Base-by-base conservation (phyloP, 2,888 invertebrate species). In the Protodeltote pygarga region DNA sequence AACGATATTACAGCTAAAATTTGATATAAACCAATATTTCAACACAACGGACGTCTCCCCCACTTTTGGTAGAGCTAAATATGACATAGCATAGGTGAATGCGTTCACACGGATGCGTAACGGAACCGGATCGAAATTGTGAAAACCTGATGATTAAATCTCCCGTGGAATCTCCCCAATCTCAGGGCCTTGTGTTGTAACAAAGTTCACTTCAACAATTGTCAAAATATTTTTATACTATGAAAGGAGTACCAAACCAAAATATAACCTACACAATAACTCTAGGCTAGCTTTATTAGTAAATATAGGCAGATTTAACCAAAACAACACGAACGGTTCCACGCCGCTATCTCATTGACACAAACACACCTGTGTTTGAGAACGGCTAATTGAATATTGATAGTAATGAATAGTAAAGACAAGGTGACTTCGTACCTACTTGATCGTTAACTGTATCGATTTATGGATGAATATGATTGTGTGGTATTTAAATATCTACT, bases 141-240 rank as follows among this genome's bases (percentile, higher is more conserved):
- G 59, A 50, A 48, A 67, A 42, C 34, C 34, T 28, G 5, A 48
- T 69, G 60, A 57, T 47, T 62, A 63, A 51, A 62, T 37, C 31
- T 23, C 34, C 3, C 5, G 28, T 40, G 46, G 58, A 57, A 57
- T 45, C 33, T 48, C 45, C 51, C 52, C 50, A 1, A 5, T 11
- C n/a, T n/a, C n/a, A 50, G 33, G 32, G 48, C 46, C 15, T 5
- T 11, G 24, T 52, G 46, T 49, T 33, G 48, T 32, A 44, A 57
- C 50, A 46, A 59, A 33, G 45, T 51, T 40, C 61, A 24, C 45
- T 45, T 38, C 34, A 40, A 38, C 53, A 59, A 57, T 73, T 79
- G 61, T 77, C 73, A 78, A 79, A 84, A 86, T 80, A 85, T 83
- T 81, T 79, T 79, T 79, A 72, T 69, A 73, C 73, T 77, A 79